Base-by-base conservation (phyloP, 2,888 invertebrate species). In the Dusona sp. region DNA sequence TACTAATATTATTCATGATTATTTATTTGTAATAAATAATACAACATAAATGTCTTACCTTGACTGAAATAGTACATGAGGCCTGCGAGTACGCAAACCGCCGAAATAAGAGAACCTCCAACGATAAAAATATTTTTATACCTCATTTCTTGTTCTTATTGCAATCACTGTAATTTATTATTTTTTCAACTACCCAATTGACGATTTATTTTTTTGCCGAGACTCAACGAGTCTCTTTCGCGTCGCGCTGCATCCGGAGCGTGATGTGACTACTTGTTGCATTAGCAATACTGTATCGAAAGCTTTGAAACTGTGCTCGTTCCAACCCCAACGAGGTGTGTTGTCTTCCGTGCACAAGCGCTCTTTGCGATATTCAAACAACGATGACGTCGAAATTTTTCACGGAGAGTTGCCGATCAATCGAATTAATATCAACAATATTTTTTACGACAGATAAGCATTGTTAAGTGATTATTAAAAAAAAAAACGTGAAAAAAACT, bases 31-130 rank as follows among this genome's bases (percentile, higher is more conserved):
- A 48, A 78, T 16, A 16, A 70, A 68, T 54, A 87, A 78, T 38
- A 7, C 19, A 42, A 9, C 11, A 51, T 38, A 3, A 8, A 83
- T 54, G 19, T n/a, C 51, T 87, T 90, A 94, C 94, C 93, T 92
- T 93, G 92, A 90, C 92, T 93, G 67, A 93, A 93, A 87, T 94
- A 93, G 81, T 93, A 94, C 91, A 93, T 92, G 11, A 94, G 84
- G 51, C 91, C 91, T 0, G 92, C 90, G n/a, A 94, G 90, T 3
- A 91, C 48, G 45, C 90, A 86, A 22, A 93, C 88, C 36, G 88
- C 87, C 36, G 88, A 75, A 77, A 94, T 92, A 22, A 94, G 88
- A 64, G 90, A 88, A 9, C 88, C 87, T 51, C 94, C 93, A 36
- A 93, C 89, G 3, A 90, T 87, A 3, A 82, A 88, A 74, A 93